Base-by-base conservation (phyloP, 2,113 vertebrate species). In the Siniperca chuatsi region DNA sequence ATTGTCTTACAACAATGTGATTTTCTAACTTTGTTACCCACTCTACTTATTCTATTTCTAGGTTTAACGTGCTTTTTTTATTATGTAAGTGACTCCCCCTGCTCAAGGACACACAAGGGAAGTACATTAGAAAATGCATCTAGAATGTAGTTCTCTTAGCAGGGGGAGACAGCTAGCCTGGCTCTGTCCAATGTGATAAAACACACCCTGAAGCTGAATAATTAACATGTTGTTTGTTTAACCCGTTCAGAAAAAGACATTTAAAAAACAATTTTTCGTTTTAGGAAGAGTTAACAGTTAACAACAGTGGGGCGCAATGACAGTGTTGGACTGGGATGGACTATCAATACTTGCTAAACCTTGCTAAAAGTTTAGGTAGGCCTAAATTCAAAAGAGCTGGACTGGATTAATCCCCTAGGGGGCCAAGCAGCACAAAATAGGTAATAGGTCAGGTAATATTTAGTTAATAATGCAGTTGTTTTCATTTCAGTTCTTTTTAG, bases 1-100 rank as follows among this genome's bases (percentile, higher is more conserved):
- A 68, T 83, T 77, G 40, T 82, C 42, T 78, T 40, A 15, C 50
- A 71, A 78, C 29, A 87, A 77, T 64, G 23, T 10, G 66, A 58
- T 48, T 46, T n/a, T 44, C 5, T 54, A 5, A 58, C 54, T 25
- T 77, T 76, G 52, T 84, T 61, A 21, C 40, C 35, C 9, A 48
- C 37, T 15, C 25, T 66, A 67, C 35, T 44, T 6, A 1, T 40
- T 42, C 9, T 69, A 13, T 52, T 70, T 65, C 16, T 33, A 50
- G 69, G 18, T 75, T 50, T 9, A 23, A 69, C 15, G 58, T 46
- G 18, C 21, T 33, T 44, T 69, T 46, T 0, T 37, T 6, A 18
- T 37, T n/a, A 37, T 48, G 23, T 2, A 55, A 55, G 6, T 6
- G 20, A 70, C 35, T 20, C 25, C 48, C 37, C 9, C n/a, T 61